Base-by-base conservation (phyloP, 2,888 invertebrate species). In the Neuroscelio doddi region DNA sequence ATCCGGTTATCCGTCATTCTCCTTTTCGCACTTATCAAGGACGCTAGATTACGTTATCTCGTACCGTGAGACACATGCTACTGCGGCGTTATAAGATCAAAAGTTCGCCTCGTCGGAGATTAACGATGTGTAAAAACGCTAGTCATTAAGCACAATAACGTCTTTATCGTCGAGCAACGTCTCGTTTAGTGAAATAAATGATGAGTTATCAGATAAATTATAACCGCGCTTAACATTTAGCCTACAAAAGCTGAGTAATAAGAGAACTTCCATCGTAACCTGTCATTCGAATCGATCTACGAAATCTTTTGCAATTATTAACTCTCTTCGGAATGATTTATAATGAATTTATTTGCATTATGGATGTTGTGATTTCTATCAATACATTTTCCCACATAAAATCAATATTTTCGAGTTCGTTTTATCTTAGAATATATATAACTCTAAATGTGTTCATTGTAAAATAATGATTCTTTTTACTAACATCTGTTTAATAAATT, bases 91-190 rank as follows among this genome's bases (percentile, higher is more conserved):
- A 29, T 41, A 65, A 65, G 65, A 65, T 65, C 56, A 65, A 61
- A 61, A 65, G 65, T 61, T 51, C 39, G 47, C 58, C 52, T 45
- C 30, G 57, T 32, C 29, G 29, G 39, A 46, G 56, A 59, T 65
- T 65, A 61, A 65, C 59, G 65, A 61, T 50, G 65, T 65, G 65
- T 56, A 61, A 55, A 64, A 65, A 55, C 50, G 59, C 41, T 58
- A 52, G 56, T 59, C 59, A 65, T 65, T 65, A 52, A 27, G 17
- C 44, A 30, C 56, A 61, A 52, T 65, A 49, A 61, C 44, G 64
- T 59, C 59, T 65, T 59, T 65, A 65, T 65, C 59, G 45, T 58
- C 49, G 38, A n/a, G 32, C 24, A 45, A 15, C 32, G 50, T 34
- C 36, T 49, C 53, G 46, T 64, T 53, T 55, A 44, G 39, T 27